Evolutionary conservation across 2,113 vertebrate species (phyloP).

Genomic region (Dipodomys spectabilis): DNA sequence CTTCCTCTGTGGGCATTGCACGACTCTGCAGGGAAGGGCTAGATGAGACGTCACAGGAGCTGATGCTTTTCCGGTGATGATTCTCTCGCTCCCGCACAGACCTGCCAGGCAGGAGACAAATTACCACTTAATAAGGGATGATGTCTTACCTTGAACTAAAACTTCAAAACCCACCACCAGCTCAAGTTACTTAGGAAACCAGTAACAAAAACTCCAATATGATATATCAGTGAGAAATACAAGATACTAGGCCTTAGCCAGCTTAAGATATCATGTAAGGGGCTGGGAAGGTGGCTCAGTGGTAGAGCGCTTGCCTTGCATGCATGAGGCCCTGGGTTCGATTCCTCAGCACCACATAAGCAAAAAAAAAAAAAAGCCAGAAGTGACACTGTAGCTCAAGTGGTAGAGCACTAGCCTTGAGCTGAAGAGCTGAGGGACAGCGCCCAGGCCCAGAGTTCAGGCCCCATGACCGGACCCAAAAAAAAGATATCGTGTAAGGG

Average conservation of each 20-base stretch:
- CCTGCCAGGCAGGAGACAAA: conserved; percentile 79
- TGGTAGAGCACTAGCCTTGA: too few species aligned
- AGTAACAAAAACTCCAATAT: not conserved
- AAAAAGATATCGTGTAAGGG: too few species aligned
- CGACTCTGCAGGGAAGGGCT: conserved; percentile 90
- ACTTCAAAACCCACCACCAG: not conserved
- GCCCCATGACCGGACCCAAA: too few species aligned
- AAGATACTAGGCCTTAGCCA: not conserved
- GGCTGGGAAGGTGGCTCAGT: too few species aligned
- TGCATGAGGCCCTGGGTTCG: too few species aligned
- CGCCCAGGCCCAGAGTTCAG: too few species aligned
- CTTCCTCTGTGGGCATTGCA: conserved; percentile 89
- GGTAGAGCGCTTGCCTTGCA: too few species aligned
- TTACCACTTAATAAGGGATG: not conserved
- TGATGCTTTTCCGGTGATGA: conserved; percentile 93
- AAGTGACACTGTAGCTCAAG: too few species aligned
- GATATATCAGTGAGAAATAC: not conserved
- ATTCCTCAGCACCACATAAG: too few species aligned
- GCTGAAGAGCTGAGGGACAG: too few species aligned
- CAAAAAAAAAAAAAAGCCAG: too few species aligned
- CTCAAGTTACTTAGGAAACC: not conserved
- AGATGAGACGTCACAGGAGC: conserved; percentile 90
- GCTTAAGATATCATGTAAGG: not conserved
- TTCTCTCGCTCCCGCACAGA: conserved; percentile 89
- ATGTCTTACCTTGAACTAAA: not conserved